Conservation (phyloP, 1,140 invertebrate species). For the Aphelinus certus region DNA sequence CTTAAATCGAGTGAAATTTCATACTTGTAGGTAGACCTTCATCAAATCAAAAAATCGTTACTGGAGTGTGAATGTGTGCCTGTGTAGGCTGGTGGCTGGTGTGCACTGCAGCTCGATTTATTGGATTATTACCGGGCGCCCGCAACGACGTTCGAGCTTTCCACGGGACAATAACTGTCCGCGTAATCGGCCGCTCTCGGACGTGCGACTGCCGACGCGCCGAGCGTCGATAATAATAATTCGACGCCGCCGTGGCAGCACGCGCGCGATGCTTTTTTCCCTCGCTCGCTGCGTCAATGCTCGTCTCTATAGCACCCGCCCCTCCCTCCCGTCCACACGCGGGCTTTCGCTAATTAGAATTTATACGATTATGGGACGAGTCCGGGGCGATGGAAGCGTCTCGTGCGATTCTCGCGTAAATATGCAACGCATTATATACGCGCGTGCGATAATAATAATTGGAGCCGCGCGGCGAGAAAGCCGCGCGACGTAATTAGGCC, state of each 20-base stretch:
- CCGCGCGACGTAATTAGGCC: conserved; percentile 15
- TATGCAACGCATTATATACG: background rate
- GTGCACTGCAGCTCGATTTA: conserved; percentile 42
- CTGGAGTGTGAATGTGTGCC: background rate
- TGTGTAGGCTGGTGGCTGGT: background rate
- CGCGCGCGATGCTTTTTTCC: background rate
- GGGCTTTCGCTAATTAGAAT: conserved; percentile 31
- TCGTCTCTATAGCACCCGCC: conserved; percentile 4
- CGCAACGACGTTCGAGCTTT: conserved; percentile 12
- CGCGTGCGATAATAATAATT: conserved; percentile 4
- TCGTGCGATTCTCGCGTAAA: background rate
- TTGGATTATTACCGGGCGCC: conserved; percentile 37
- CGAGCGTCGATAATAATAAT: background rate
- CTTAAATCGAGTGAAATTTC: too few relatives aligned
- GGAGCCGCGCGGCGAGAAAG: background rate
- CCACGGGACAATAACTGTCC: conserved; percentile 20
- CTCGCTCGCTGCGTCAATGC: background rate
- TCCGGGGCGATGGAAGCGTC: background rate
- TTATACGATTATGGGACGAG: conserved; percentile 27
- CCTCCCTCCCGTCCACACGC: background rate
- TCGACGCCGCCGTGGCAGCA: too few relatives aligned
- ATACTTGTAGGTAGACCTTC: too few relatives aligned
- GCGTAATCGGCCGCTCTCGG: background rate
- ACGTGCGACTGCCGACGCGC: background rate
- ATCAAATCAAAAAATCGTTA: too few relatives aligned